Conservation (phyloP, 2,113 vertebrate genomes). For the Lophura nycthemera region DNA sequence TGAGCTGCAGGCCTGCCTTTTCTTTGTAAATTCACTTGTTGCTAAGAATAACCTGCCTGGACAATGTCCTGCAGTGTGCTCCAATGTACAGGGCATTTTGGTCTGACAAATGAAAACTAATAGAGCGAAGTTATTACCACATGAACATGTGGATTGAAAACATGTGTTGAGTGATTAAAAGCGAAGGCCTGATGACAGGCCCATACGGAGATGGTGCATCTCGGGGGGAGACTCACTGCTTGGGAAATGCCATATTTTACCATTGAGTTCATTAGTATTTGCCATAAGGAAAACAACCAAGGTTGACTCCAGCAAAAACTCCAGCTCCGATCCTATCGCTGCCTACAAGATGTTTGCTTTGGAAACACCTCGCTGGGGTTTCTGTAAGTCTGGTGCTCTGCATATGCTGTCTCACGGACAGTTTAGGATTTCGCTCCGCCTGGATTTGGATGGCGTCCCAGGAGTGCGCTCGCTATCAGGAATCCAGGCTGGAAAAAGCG, state of each 20-base stretch:
- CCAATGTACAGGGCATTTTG: slow-evolving; percentile 53
- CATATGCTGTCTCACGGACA: background rate
- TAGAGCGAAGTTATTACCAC: slow-evolving; percentile 73
- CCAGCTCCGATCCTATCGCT: slow-evolving; percentile 41
- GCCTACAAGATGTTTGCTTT: slow-evolving; percentile 50
- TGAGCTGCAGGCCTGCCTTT: slow-evolving; percentile 11
- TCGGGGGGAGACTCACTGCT: background rate
- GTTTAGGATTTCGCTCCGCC: slow-evolving; percentile 52
- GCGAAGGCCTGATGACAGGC: slow-evolving; percentile 71
- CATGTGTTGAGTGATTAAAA: slow-evolving; percentile 84
- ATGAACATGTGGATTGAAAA: slow-evolving; percentile 79
- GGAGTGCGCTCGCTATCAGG: slow-evolving; percentile 42
- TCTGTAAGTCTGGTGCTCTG: slow-evolving; percentile 24
- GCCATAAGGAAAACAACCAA: slow-evolving; percentile 53
- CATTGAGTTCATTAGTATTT: slow-evolving; percentile 53
- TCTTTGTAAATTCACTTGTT: slow-evolving; percentile 27
- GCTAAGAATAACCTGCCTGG: slow-evolving; percentile 67
- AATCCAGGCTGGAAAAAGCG: slow-evolving; percentile 39
- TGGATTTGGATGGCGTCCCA: slow-evolving; percentile 27
- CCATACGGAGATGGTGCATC: slow-evolving; percentile 29
- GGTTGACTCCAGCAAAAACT: slow-evolving; percentile 14
- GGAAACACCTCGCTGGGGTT: slow-evolving; percentile 56
- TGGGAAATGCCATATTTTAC: slow-evolving; percentile 63
- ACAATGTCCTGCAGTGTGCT: slow-evolving; percentile 42
- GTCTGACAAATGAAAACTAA: slow-evolving; percentile 62